These are phyloP conservation scores for Aratinga solstitialis DNA, from an alignment of 2,797 vertebrate genomes.

Conservation along the genomic window DNA sequence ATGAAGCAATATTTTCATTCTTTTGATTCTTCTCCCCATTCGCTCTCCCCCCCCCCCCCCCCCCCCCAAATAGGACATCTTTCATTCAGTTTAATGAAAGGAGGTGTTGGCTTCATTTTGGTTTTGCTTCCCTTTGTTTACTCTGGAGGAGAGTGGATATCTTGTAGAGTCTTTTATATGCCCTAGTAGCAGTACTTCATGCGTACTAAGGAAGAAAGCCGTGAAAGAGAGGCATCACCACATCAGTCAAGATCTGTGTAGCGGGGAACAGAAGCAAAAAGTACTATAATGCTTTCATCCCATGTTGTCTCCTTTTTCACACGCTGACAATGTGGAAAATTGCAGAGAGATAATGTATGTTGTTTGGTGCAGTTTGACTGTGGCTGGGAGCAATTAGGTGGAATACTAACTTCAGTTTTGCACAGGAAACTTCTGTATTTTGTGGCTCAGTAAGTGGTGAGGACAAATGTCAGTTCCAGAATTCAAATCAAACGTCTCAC, in stretches of 20 bases:
- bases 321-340: accelerated
- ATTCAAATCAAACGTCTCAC: background rate
- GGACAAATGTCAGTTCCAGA: background rate
- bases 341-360: background rate
- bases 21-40: too few species aligned
- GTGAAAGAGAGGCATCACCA: background rate
- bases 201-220: background rate
- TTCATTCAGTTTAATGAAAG: background rate
- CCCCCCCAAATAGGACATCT: background rate
- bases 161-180: background rate
- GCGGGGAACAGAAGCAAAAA: background rate
- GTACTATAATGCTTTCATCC: background rate
- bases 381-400: background rate
- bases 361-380: background rate
- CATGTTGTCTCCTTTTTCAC: background rate
- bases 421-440: background rate
- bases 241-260: background rate
- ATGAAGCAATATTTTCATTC: too few species aligned
- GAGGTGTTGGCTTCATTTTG: background rate
- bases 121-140: background rate
- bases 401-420: background rate
- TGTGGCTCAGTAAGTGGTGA: background rate
- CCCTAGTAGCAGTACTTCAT: background rate
- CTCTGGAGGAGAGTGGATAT: background rate
- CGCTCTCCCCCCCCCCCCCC: too few species aligned